Evolutionary conservation across 2,113 vertebrate genomes (phyloP).

Genomic region (Pelecanoides urinatrix): DNA sequence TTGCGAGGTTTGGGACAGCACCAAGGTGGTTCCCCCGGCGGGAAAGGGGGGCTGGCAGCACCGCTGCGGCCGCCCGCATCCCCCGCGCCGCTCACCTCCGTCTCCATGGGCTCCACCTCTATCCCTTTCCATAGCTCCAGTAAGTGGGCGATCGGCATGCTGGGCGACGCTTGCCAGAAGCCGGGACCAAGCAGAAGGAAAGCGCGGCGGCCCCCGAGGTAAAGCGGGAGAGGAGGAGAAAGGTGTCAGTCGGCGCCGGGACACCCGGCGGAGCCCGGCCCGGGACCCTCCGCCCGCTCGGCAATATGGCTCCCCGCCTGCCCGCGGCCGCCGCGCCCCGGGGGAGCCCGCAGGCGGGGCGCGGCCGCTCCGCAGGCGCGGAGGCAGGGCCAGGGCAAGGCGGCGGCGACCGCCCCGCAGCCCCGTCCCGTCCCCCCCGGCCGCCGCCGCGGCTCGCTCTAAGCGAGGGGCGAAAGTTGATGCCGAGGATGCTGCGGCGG

Average conservation of each 20-base stretch:
- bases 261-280: not conserved
- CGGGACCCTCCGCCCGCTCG: not conserved
- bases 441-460: no score
- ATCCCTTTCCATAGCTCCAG: conserved; percentile 81
- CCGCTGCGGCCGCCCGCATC: not conserved
- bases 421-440: no score
- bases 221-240: not conserved
- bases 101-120: conserved; percentile 79
- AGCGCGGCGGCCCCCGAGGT: not conserved
- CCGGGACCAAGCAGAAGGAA: not conserved
- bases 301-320: not conserved
- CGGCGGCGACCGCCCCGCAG: no score
- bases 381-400: no score
- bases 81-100: conserved; percentile 68
- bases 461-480: conserved; percentile 52
- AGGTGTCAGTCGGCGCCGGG: fast-evolving
- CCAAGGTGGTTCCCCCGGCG: fast-evolving
- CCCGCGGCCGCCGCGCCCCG: not conserved
- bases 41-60: not conserved
- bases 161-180: not conserved
- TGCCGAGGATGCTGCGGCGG: conserved; percentile 50
- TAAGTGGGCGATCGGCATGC: conserved; percentile 78
- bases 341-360: not conserved
- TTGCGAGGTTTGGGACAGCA: not conserved
- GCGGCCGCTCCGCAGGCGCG: no score